Evolutionary conservation across 2,888 invertebrate species (phyloP).

Genomic region (Theretra japonica): DNA sequence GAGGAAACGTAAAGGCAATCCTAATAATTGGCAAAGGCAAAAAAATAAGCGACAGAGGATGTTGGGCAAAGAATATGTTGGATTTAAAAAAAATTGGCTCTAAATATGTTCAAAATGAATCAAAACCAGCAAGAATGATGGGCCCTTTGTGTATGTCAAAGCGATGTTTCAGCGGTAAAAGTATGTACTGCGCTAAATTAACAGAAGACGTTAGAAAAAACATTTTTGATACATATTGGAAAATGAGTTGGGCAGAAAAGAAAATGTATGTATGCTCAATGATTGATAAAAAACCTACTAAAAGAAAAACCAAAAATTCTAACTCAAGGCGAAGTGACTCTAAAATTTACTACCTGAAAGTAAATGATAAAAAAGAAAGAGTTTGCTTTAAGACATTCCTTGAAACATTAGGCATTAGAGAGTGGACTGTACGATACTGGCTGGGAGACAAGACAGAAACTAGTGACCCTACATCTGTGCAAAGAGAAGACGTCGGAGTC

Average conservation of each 20-base stretch:
- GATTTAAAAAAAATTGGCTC: too few species aligned
- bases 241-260: conserved; percentile 30
- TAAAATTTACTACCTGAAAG: not conserved
- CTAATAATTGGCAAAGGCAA: too few species aligned
- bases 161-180: too few species aligned
- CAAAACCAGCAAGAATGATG: too few species aligned
- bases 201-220: not conserved
- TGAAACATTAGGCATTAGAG: conserved; percentile 41
- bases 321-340: not conserved
- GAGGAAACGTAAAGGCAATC: too few species aligned
- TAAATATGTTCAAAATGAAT: too few species aligned
- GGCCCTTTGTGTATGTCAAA: too few species aligned
- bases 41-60: too few species aligned
- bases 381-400: conserved; percentile 39
- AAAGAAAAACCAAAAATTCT: not conserved
- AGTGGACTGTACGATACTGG: conserved; percentile 43
- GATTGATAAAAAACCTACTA: not conserved
- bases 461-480: not conserved
- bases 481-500: not conserved
- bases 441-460: not conserved
- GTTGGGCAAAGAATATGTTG: too few species aligned
- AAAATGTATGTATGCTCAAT: conserved; percentile 38
- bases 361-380: conserved; percentile 9
- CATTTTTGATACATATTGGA: not conserved
- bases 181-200: too few species aligned